phyloP scores from a whole-genome alignment of 2,888 invertebrate species.

The Euplexia lucipara region DNA sequence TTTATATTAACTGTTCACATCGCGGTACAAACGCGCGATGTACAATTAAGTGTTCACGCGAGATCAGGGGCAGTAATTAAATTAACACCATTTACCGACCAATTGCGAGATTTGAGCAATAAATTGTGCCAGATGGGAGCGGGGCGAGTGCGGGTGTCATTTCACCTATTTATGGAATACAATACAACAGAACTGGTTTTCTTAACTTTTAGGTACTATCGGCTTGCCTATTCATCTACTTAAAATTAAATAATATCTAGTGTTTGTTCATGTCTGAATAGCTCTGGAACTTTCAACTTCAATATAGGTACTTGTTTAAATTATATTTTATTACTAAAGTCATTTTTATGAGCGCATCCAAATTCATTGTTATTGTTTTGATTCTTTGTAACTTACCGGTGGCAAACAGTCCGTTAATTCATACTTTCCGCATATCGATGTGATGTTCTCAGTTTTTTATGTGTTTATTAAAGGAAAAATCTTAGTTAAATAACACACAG shows the following conservation, averaged over 20 bases:
- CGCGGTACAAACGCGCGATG: conserved; percentile 41
- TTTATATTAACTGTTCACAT: conserved; percentile 71
- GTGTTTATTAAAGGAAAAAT: conserved; percentile 51
- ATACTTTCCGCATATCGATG: conserved; percentile 60
- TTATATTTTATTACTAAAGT: not conserved
- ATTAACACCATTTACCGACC: conserved; percentile 86
- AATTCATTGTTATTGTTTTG: conserved; percentile 36
- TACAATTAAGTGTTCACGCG: conserved; percentile 72
- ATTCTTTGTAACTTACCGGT: conserved; percentile 20
- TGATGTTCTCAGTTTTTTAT: conserved; percentile 38
- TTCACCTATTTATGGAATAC: conserved; percentile 64
- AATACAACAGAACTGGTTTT: too few relatives aligned
- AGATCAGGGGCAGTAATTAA: conserved; percentile 80
- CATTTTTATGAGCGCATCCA: conserved; percentile 5
- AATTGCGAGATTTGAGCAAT: conserved; percentile 87
- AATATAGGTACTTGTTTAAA: not conserved
- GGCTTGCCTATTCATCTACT: too few relatives aligned
- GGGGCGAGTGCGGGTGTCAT: conserved; percentile 66
- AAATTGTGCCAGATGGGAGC: conserved; percentile 78
- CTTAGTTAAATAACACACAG: conserved; percentile 46
- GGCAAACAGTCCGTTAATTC: conserved; percentile 36
- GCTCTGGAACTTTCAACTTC: not conserved
- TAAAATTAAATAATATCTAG: too few relatives aligned
- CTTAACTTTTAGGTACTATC: conserved; percentile 10
- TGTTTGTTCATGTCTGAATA: too few relatives aligned